A percentile compares a stretch with the other conserved stretches of the same genome.
Evolutionary conservation across 2,113 vertebrate species (phyloP).

Genomic region (Pelecanoides urinatrix): DNA sequence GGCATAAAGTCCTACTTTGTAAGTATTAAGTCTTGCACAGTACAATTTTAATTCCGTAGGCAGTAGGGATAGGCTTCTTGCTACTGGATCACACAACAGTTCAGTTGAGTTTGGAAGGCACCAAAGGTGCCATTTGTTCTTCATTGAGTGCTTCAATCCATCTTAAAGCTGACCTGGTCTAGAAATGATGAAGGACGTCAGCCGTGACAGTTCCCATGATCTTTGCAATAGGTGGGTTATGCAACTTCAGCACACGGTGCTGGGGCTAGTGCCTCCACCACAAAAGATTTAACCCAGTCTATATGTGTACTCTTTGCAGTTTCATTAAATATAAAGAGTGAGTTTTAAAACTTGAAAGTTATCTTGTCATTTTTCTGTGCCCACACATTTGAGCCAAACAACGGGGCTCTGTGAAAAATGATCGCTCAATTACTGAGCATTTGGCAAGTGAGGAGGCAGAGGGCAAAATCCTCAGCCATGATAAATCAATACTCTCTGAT

Average conservation of each 20-base stretch:
- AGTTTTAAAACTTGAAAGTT: background rate
- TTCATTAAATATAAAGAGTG: background rate
- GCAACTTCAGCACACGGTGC: background rate
- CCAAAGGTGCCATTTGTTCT: background rate
- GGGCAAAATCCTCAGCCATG: background rate
- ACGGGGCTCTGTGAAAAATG: background rate
- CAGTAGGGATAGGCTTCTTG: background rate
- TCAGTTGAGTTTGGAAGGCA: background rate
- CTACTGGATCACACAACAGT: background rate
- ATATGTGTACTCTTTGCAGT: fast-evolving
- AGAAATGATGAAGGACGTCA: background rate
- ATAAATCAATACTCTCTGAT: background rate
- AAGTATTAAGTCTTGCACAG: background rate
- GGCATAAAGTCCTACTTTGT: background rate
- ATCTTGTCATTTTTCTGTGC: background rate
- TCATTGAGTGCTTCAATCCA: background rate
- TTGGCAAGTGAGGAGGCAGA: background rate
- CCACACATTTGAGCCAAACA: background rate
- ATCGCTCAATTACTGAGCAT: background rate
- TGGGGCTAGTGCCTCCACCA: background rate
- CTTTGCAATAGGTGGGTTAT: background rate
- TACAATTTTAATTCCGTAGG: background rate
- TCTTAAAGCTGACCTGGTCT: background rate
- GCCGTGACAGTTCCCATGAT: background rate
- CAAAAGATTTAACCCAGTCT: background rate